Evolutionary conservation across 2,888 invertebrate species (phyloP).

Genomic region (Urechis unicinctus): DNA sequence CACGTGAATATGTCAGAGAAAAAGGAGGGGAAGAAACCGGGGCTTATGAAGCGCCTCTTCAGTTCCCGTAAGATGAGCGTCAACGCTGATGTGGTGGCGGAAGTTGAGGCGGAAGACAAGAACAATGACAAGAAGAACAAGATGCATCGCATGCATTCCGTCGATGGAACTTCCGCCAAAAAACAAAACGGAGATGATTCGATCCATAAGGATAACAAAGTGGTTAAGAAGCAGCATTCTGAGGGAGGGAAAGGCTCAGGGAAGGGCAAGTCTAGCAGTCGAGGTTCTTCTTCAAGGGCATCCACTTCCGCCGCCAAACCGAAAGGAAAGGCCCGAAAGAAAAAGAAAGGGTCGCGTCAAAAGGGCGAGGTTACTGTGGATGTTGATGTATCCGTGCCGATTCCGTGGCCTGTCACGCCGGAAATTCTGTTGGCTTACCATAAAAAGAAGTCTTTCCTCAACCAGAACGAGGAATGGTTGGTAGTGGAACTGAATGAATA

Average conservation of each 20-base stretch:
- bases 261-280: too few species aligned
- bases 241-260: background rate
- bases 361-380: background rate
- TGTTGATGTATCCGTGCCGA: conserved; percentile 11
- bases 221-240: background rate
- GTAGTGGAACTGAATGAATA: conserved; percentile 24
- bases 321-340: background rate
- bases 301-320: too few species aligned
- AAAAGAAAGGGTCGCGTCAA: background rate
- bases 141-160: background rate
- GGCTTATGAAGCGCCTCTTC: conserved; percentile 2
- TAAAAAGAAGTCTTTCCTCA: conserved; percentile 22
- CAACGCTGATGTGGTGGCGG: background rate
- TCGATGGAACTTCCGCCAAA: background rate
- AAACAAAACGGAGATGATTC: background rate
- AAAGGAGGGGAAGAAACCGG: conserved; percentile 2
- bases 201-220: background rate
- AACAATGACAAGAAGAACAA: too few species aligned
- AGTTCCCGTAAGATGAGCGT: conserved; percentile 3
- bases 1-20: conserved; percentile 3
- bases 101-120: background rate
- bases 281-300: too few species aligned
- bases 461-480: conserved; percentile 23
- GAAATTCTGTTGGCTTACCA: conserved; percentile 23
- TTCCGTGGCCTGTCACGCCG: conserved; percentile 21